Percentiles rank a stretch among this genome's conserved stretches.
Evolutionary conservation across 2,113 vertebrate species (phyloP).

Genomic region (Melanocharis versteri): DNA sequence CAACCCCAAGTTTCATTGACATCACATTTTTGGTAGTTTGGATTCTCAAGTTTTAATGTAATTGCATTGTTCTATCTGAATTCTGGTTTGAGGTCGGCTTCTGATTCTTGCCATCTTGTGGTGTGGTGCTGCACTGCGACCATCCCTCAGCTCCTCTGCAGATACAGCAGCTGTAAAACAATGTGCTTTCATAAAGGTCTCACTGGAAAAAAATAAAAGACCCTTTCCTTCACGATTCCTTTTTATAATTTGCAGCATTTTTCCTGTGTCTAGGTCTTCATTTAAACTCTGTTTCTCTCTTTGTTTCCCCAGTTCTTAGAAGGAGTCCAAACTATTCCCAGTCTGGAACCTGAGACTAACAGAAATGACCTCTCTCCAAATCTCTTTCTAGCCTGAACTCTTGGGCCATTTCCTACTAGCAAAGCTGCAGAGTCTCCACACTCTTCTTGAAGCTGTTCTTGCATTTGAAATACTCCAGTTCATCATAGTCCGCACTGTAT

Average conservation of each 20-base stretch:
- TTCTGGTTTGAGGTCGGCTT: background rate
- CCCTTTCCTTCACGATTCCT: fast-evolving
- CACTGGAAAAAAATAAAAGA: fast-evolving
- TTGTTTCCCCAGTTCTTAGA: background rate
- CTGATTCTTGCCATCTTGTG: conserved; percentile 50
- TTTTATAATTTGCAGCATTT: background rate
- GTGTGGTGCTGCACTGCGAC: conserved; percentile 9
- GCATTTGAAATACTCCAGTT: background rate
- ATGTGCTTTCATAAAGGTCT: background rate
- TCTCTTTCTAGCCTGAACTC: background rate
- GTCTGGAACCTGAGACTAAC: background rate
- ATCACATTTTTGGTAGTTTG: background rate
- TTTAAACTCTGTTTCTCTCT: background rate
- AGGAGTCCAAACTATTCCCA: background rate
- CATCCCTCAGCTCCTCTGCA: background rate
- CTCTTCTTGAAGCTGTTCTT: background rate
- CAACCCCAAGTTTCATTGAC: background rate
- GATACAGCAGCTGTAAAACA: background rate
- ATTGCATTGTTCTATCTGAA: background rate
- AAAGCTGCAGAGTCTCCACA: background rate
- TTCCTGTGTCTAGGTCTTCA: background rate
- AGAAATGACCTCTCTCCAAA: background rate
- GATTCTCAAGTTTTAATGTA: background rate
- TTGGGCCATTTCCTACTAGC: background rate
- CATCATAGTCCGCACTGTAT: background rate